Base-by-base conservation (phyloP, 2,113 vertebrate genomes). In the Podocnemis expansa region DNA sequence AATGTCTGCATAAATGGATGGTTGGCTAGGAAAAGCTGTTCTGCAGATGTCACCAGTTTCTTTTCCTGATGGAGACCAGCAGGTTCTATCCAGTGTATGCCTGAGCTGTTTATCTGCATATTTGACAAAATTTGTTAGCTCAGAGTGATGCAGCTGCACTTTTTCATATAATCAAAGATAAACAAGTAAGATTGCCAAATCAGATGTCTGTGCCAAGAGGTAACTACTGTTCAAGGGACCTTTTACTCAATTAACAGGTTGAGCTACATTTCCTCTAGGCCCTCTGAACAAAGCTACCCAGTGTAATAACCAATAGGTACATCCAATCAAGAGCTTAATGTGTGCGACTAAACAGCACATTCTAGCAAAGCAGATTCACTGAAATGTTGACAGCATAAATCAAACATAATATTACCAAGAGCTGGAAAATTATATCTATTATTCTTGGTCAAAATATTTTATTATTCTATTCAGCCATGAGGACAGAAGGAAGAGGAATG, bases 121-220 rank as follows among this genome's bases (percentile, higher is more conserved):
- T 78, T 88, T 91, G 84, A 51, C 78, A 91, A 93, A 91, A 84
- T 84, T 82, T 52, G 84, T 94, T 78, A n/a, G 85, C 90, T 86
- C 92, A 93, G 63, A 95, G 76, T 91, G 96, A 95, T 78, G 16
- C 78, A 94, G 90, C 88, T 93, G 63, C 82, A 80, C 94, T 95
- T 96, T 90, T 96, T 89, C 94, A 88, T 96, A 85, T 95, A 97
- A 96, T 89, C 95, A 96, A 97, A 94, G 34, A 88, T 87, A 97
- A 97, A 97, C 95, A 97, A 95, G 89, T 91, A 78, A 73, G 84
- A 91, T 97, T 98, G 93, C 95, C 67, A 81, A 95, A 97, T 94
- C 55, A 83, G 78, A 94, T 81, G 78, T 92, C 80, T 92, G 89
- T 94, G 95, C 95, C 88, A 96, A 89, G 52, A 91, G 93, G 94